phyloP scores from a whole-genome alignment of 2,113 vertebrate genomes.

The Axis porcinus region DNA sequence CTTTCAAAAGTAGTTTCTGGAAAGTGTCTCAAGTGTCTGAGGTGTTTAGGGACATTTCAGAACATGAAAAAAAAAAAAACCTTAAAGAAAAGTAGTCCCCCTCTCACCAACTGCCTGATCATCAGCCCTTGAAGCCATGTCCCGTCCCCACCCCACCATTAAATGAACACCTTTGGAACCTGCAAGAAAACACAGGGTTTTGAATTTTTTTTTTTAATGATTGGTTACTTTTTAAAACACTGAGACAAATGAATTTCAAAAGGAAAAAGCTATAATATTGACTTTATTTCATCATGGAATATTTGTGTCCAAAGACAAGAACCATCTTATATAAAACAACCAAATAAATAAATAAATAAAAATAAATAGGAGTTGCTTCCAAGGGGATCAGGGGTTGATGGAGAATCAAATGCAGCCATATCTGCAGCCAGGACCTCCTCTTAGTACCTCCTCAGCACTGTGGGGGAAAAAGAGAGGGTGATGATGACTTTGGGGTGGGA shows the following conservation, averaged over 20 bases:
- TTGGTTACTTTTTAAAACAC: background rate
- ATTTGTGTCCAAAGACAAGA: background rate
- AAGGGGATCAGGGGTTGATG: background rate
- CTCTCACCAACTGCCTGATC: background rate
- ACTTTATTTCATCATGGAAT: slow-evolving; percentile 40
- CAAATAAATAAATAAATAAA: slow-evolving; percentile 46
- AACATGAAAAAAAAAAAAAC: background rate
- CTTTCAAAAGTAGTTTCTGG: background rate
- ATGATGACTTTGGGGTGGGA: background rate
- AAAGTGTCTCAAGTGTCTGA: background rate
- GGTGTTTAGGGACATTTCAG: background rate
- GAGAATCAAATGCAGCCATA: background rate
- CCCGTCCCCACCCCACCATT: background rate
- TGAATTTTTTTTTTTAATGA: background rate
- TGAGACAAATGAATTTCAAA: background rate
- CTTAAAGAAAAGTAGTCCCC: background rate
- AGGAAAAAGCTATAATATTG: background rate
- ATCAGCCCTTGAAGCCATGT: background rate
- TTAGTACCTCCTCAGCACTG: background rate
- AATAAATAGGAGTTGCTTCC: slow-evolving; percentile 39
- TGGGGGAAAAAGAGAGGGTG: background rate
- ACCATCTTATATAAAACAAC: slow-evolving; percentile 25
- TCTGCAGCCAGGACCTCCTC: background rate
- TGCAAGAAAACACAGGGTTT: background rate
- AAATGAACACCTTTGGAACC: background rate